A percentile compares a stretch with the other conserved stretches of the same genome.
Evolutionary conservation across 2,888 invertebrate species (phyloP).

Genomic region (Galerucella nymphaeae): DNA sequence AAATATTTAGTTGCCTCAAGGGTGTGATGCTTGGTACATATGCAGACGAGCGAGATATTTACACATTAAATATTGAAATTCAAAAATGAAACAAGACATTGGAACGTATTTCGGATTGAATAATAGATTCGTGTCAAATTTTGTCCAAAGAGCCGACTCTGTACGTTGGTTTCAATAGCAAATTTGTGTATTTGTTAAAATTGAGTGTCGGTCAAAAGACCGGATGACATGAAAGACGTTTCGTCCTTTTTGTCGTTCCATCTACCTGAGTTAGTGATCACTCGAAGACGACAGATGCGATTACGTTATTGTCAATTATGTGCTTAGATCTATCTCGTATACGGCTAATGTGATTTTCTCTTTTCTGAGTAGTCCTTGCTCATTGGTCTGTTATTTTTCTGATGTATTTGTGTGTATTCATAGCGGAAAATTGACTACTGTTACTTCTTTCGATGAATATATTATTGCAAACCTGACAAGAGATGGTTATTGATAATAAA

Average conservation of each 20-base stretch:
- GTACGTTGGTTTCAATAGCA: conserved; percentile 40
- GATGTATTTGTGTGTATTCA: conserved; percentile 13
- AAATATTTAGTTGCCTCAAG: too few species aligned
- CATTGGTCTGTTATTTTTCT: conserved; percentile 25
- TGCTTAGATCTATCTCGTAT: conserved; percentile 37
- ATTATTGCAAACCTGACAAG: not conserved
- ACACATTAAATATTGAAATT: too few species aligned
- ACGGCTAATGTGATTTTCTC: conserved; percentile 39
- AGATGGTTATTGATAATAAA: not conserved
- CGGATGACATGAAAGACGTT: conserved; percentile 54
- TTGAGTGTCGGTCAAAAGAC: conserved; percentile 52
- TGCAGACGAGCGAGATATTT: too few species aligned
- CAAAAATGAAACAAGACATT: too few species aligned
- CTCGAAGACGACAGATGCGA: conserved; percentile 55
- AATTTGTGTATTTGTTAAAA: conserved; percentile 56
- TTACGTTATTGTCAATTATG: conserved; percentile 48
- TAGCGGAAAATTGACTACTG: conserved; percentile 8
- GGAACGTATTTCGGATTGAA: too few species aligned
- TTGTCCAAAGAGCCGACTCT: conserved; percentile 33
- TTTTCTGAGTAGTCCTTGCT: conserved; percentile 25
- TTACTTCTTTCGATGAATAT: not conserved
- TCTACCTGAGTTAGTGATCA: conserved; percentile 53
- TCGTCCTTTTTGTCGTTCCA: conserved; percentile 36
- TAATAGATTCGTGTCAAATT: too few species aligned
- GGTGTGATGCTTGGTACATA: too few species aligned